Base-by-base conservation (phyloP, 64 coral and sea anemone species). In the Stichodactyla mertensii region DNA sequence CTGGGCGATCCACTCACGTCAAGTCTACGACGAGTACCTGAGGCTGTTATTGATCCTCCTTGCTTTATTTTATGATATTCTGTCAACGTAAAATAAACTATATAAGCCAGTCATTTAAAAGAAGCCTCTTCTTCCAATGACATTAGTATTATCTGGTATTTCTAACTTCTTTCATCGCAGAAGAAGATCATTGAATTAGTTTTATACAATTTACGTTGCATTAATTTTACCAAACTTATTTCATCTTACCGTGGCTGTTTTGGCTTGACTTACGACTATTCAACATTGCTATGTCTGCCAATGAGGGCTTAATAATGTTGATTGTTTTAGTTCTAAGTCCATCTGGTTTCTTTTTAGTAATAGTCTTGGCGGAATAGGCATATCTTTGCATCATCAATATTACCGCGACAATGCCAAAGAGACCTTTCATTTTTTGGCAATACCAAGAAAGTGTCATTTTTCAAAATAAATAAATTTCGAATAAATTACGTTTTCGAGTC, bases 391-490 rank as follows among this genome's bases (percentile, higher is more conserved):
- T 26, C 10, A 74, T 31, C 9, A 31, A 74, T 27, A 74, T 9
- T 31, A 74, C 10, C 1, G 27, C 22, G 24, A 74, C 69, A 31
- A 74, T 74, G n/a, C 24, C 69, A 74, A 28, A 2, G 12, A 74
- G 23, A 31, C n/a, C 69, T 74, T 31, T 74, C 69, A 74, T 74
- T 74, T 74, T 74, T 74, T 74, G 36, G 36, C 36, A 45, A 74
- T 27, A 28, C 26, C 59, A 61, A 61, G 36, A 45, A 61, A 61
- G 62, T 28, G 12, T 74, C 24, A 27, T n/a, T 5, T 27, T 11
- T 31, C 69, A 74, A 74, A 74, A 31, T 74, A 74, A 0, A n/a
- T n/a, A n/a, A n/a, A n/a, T n/a, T n/a, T n/a, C 56, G 14, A 58
- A 58, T 58, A 58, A 58, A 58, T 58, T 11, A 36, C 26, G 27